Evolutionary conservation across 1,140 invertebrate species (phyloP).

Genomic region (Protaetia brevitarsis): DNA sequence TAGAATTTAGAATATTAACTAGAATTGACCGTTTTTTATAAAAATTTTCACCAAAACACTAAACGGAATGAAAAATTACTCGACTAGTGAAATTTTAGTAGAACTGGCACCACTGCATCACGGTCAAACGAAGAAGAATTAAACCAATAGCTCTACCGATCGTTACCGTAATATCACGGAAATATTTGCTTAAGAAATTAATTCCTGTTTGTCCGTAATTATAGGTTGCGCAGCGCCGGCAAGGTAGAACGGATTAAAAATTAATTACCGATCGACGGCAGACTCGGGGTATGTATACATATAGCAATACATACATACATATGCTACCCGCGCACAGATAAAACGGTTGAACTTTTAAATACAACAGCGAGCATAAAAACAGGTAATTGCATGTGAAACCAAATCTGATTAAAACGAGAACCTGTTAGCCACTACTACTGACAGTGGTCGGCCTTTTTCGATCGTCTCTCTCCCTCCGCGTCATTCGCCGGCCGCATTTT

Average conservation of each 20-base stretch:
- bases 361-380: slow-evolving; percentile 18
- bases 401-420: slow-evolving; percentile 25
- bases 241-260: neutral
- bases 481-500: neutral
- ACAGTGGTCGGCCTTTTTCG: slow-evolving; percentile 10
- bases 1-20: too few species aligned
- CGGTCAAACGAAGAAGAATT: too few species aligned
- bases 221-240: neutral
- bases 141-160: too few species aligned
- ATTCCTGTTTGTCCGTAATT: neutral
- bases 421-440: slow-evolving; percentile 22
- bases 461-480: neutral
- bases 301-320: neutral
- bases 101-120: too few species aligned
- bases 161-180: neutral
- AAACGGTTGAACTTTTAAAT: slow-evolving; percentile 11
- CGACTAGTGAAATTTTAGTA: too few species aligned
- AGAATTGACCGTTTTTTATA: too few species aligned
- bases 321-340: neutral
- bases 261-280: slow-evolving; percentile 1
- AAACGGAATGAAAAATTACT: too few species aligned
- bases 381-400: slow-evolving; percentile 24
- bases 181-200: slow-evolving; percentile 4
- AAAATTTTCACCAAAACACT: too few species aligned
- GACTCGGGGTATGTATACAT: too few species aligned